Evolutionary conservation across 2,888 invertebrate genomes (phyloP), one percentile per base, ranked within the genome.

Genomic region (Diaperis boleti): DNA sequence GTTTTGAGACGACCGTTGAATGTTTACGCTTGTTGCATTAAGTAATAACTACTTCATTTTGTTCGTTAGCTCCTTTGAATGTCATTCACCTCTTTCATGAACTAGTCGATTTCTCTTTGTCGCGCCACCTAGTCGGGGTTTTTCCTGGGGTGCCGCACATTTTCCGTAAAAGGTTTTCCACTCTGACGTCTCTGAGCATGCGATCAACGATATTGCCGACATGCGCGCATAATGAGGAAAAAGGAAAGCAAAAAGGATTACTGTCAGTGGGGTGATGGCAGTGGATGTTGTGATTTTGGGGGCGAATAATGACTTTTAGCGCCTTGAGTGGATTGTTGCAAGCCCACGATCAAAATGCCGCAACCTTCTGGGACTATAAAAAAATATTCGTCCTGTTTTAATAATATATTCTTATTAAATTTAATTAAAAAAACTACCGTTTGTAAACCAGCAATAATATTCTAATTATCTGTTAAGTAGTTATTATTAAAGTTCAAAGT

Each of bases 161-260:
- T n/a, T n/a, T n/a, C n/a, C n/a, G n/a, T n/a, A n/a, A n/a, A n/a
- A n/a, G n/a, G n/a, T n/a, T n/a, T n/a, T n/a, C n/a, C n/a, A n/a
- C n/a, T n/a, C n/a, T n/a, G n/a, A n/a, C n/a, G n/a, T 52, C 13
- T 22, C 52, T 37, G 52, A 14, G 52, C 52, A 52, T 52, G 52
- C 37, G 37, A 35, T 37, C 1, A n/a, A 52, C 18, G 15, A 17
- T 33, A n/a, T 29, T 33, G 15, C 33, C 15, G 22, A 10, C 45
- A 44, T 61, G 60, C 60, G 60, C 60, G 50, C 22, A 42, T 18
- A 11, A 14, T 17, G n/a, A n/a, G n/a, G n/a, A n/a, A n/a, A 22
- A 33, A 42, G 39, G 18, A 35, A 54, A 35, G 15, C 17, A 15
- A 13, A 37, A 61, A 61, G 35, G 52, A 11, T 10, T n/a, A n/a